These are phyloP conservation scores for Volucella inanis DNA, from an alignment of 2,888 invertebrate genomes.

Conservation along the genomic window DNA sequence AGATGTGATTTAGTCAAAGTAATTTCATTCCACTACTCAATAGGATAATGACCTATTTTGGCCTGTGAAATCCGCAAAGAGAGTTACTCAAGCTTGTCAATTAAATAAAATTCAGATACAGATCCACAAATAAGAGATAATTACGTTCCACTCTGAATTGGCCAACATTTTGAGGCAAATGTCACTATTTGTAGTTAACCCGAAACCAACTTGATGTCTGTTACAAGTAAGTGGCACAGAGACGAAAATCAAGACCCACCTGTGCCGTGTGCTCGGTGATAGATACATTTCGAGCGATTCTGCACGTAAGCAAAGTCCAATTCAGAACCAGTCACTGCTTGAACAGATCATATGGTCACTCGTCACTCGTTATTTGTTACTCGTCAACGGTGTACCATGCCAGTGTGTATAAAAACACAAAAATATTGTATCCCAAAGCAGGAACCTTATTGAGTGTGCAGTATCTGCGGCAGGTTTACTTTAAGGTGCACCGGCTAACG, in stretches of 20 bases:
- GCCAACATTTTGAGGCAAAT: slow-evolving; percentile 30
- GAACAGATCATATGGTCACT: slow-evolving; percentile 15
- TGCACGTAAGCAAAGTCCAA: slow-evolving; percentile 54
- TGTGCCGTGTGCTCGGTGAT: slow-evolving; percentile 6
- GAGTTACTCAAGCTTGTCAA: not conserved
- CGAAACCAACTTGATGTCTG: not conserved
- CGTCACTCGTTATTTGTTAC: not conserved
- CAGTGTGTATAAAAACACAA: slow-evolving; percentile 4
- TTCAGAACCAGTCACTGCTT: slow-evolving; percentile 35
- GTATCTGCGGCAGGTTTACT: slow-evolving; percentile 17
- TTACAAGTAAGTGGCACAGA: slow-evolving; percentile 40
- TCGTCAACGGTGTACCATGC: slow-evolving; percentile 12
- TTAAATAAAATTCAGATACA: slow-evolving; percentile 23
- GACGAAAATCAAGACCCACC: not conserved
- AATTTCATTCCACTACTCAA: too few relatives aligned
- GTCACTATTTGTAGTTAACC: slow-evolving; percentile 9
- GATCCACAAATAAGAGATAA: slow-evolving; percentile 31
- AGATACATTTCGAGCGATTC: slow-evolving; percentile 34
- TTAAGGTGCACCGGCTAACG: slow-evolving; percentile 38
- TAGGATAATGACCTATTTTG: not conserved
- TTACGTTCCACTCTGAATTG: slow-evolving; percentile 16
- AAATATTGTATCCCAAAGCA: slow-evolving; percentile 4
- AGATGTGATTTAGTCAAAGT: not conserved
- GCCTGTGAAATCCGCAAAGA: not conserved
- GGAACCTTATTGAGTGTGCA: slow-evolving; percentile 47